Evolutionary conservation across 1,140 invertebrate species (phyloP).

Genomic region (Bactericera cockerelli): DNA sequence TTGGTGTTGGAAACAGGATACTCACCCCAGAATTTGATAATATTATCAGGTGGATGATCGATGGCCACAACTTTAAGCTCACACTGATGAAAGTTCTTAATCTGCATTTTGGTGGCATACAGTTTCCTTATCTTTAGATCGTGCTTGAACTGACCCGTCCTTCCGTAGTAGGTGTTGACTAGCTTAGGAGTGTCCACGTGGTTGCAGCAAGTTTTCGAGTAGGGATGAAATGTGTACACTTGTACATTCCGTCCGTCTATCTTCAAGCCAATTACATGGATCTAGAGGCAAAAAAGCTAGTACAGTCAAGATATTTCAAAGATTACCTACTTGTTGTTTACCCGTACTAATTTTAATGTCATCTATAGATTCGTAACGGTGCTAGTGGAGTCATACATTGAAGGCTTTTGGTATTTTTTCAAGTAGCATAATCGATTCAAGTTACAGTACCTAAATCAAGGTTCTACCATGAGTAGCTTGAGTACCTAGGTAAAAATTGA

Average conservation of each 20-base stretch:
- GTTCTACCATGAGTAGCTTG: too few species aligned
- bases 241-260: neutral
- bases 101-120: neutral
- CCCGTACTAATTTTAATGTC: too few species aligned
- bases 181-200: neutral
- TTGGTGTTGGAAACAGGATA: too few species aligned
- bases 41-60: conserved; percentile 14
- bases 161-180: neutral
- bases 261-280: neutral
- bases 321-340: too few species aligned
- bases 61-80: conserved; percentile 12
- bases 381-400: too few species aligned
- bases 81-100: conserved; percentile 14
- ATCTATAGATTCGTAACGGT: too few species aligned
- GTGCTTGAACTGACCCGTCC: neutral
- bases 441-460: too few species aligned
- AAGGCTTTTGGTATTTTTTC: too few species aligned
- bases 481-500: too few species aligned
- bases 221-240: neutral
- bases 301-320: too few species aligned
- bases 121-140: neutral
- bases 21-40: conserved; percentile 8
- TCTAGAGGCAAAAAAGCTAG: neutral
- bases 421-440: too few species aligned
- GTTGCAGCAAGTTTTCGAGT: neutral